Evolutionary conservation across 1,140 invertebrate genomes (phyloP), one percentile per base, ranked within the genome.

Genomic region (Lethrus apterus): DNA sequence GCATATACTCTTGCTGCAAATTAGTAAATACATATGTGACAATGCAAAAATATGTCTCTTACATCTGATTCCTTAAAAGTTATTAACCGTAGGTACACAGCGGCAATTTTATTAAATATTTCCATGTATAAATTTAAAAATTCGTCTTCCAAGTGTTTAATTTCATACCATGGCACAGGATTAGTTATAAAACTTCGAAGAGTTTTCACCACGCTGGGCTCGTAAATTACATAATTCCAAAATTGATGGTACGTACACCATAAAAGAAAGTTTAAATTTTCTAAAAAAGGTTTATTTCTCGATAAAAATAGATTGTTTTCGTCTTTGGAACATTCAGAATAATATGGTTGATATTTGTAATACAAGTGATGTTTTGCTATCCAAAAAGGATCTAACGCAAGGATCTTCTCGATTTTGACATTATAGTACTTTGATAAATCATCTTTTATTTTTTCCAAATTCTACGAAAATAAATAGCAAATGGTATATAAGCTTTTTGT

Each of bases 1-100:
- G 11, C 59, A 65, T 64, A 50, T 46, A 64, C 48, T 65, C 62
- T 24, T 15, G 29, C 59, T 63, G 32, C 50, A 61, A 60, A 40
- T 23, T 24, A 46, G 31, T 31, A 19, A n/a, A n/a, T n/a, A n/a
- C n/a, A n/a, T n/a, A n/a, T n/a, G n/a, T n/a, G n/a, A n/a, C n/a
- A n/a, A n/a, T n/a, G n/a, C n/a, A n/a, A n/a, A n/a, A 33, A 42
- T 15, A 21, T 9, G 10, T 11, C 24, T 42, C 34, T 29, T 51
- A 63, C 61, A 43, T 58, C 50, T 15, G 57, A 59, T 48, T 52
- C 48, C 32, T 53, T 53, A 46, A 55, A 58, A 2, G 32, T 50
- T 8, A 60, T 26, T 20, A 63, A 36, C 43, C 52, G 49, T 49
- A 48, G 23, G 54, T 60, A 58, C 19, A 63, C 49, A 7, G 43